Evolutionary conservation across 2,888 invertebrate species (phyloP), one percentile per base, ranked within the genome.

Genomic region (Sesia bembeciformis): DNA sequence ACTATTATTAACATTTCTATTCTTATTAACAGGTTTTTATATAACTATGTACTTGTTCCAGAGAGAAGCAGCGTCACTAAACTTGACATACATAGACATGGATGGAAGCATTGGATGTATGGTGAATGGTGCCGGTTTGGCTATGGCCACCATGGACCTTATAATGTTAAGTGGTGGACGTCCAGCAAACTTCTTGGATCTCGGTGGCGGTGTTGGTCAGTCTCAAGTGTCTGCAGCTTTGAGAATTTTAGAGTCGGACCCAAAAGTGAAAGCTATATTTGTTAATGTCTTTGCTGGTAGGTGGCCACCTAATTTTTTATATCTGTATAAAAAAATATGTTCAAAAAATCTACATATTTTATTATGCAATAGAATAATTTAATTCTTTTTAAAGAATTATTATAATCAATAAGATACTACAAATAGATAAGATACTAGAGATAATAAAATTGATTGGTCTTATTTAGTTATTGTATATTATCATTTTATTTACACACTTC

Each of bases 111-210:
- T 99, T 76, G 99, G 98, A 54, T 98, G 92, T 58, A 89, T 93
- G 93, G 99, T 99, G 0, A 99, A 99, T 90, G 99, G 99, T 38
- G 99, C 99, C 62, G 99, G 99, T 1, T 90, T 99, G 54, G 99
- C 99, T 3, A 99, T 99, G 99, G 99, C 99, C 3, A 99, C 99
- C 4, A 98, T 99, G 99, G 99, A 99, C 77, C 97, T 99, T 46
- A 98, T 99, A 60, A 97, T 97, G 75, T 86, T 99, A 46, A 94
- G 98, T 81, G 99, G 99, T 23, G 99, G 99, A 7, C 93, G 92
- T 63, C 99, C 99, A 5, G 99, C 99, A 0, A 99, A 99, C 84
- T 99, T 99, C 86, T 90, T 99, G 52, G 99, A 99, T 78, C 96
- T 98, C 52, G 99, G 99, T 39, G 99, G 99, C 54, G 94, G 95